Evolutionary conservation across 2,888 invertebrate genomes (phyloP), one percentile per base, ranked within the genome.

Genomic region (Eucera pruinosa): DNA sequence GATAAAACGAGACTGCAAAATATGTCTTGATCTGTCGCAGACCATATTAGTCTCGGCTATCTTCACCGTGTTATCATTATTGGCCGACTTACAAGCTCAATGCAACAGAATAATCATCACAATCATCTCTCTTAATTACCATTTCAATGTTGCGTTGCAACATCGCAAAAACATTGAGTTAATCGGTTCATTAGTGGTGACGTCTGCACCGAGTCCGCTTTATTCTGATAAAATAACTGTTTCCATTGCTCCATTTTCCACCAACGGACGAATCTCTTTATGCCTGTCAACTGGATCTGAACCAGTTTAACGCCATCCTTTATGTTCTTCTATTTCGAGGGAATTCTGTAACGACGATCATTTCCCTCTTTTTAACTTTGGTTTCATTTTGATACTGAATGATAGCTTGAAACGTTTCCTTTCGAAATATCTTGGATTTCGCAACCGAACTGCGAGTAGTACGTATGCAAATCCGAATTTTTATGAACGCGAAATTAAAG

Each of bases 181-280:
- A 65, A 69, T 73, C 69, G 62, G 48, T 55, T 73, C 69, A 41
- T 78, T 73, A 80, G 65, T 43, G 23, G 6, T n/a, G 33, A 33
- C 55, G 55, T 48, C 27, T 52, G 2, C 15, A 23, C 9, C 36
- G 11, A 11, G 18, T 60, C 45, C 11, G 50, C 39, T 15, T 43
- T 20, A 13, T 45, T 11, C 23, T 25, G 50, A 76, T 76, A 68
- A 77, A 77, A 47, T n/a, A 25, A 52, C 39, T 18, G 7, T 2
- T 47, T 15, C 33, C 39, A 27, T 33, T 48, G 30, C 62, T 64
- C 50, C 60, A 60, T 79, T 64, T 79, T 52, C 60, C 39, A 25
- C 2, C 30, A 64, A 45, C 54, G 39, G 13, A 4, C 48, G 36
- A 45, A 27, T 50, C 67, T 78, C 65, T 66, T 54, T 70, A 74